Evolutionary conservation across 1,140 invertebrate species (phyloP), one percentile per base, ranked within the genome.

Genomic region (Drosophila busckii): DNA sequence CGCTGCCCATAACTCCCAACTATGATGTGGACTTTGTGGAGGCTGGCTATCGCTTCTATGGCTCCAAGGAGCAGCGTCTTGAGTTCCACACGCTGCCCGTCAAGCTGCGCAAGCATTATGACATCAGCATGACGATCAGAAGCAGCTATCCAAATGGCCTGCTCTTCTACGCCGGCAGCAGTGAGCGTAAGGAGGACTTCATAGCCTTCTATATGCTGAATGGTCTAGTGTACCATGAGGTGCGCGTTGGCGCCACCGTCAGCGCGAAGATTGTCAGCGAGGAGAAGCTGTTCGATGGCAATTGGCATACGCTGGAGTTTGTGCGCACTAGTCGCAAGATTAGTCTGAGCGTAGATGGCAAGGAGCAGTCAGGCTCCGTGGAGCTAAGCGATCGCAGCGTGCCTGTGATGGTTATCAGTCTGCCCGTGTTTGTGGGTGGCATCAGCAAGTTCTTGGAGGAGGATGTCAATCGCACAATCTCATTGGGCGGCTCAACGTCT

Each of bases 281-380:
- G 0, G 71, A 85, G 1, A 88, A 88, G 6, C 93, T 96, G 50
- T 94, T 96, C 66, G 96, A 98, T 86, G 93, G 93, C 4, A 80
- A 92, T 22, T 99, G 97, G 97, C 97, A 99, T 83, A 91, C 89
- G 0, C 90, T 94, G 0, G 88, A 88, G 7, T 90, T 94, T 64
- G 91, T 89, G 25, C 88, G 93, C 38, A 86, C 64, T 1, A 83
- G 89, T 17, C 75, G 86, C 2, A 82, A 88, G 44, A 93, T 93
- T 0, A 91, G 91, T 52, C 85, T 97, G n/a, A 88, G 89, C 2
- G 84, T 89, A 0, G 84, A 87, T 10, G 68, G 73, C 20, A 90
- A 90, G 0, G 89, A 91, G 13, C 76, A 90, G 0, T 78, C 91
- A 0, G 88, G 88, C 0, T 88, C 89, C 4, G 90, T 90, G 2